phyloP scores from a whole-genome alignment of 2,888 invertebrate species.

The Caenorhabditis sp. region DNA sequence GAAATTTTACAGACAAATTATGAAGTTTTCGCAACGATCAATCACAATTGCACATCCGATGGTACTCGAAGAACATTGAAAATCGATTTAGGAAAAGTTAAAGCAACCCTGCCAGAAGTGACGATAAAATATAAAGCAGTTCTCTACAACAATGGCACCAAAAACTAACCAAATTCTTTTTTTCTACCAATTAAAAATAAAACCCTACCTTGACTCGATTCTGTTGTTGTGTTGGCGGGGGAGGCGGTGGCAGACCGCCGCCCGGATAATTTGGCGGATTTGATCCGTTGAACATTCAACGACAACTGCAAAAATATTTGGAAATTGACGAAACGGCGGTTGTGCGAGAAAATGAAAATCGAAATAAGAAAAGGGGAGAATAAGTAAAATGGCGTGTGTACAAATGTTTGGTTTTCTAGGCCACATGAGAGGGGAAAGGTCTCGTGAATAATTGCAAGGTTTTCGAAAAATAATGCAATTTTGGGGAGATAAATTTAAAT shows the following conservation, averaged over 20 bases:
- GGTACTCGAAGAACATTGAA: not conserved
- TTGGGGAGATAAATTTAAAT: no score
- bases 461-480: no score
- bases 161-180: not conserved
- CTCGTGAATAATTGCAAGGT: no score
- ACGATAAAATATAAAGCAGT: not conserved
- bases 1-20: not conserved
- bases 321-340: not conserved
- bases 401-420: not conserved
- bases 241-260: conserved; percentile 2
- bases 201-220: not conserved
- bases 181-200: not conserved
- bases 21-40: not conserved
- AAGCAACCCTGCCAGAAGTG: not conserved
- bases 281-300: not conserved
- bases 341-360: not conserved
- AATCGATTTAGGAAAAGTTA: not conserved
- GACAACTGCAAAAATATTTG: not conserved
- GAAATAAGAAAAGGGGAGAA: not conserved
- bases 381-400: not conserved
- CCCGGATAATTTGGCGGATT: conserved; percentile 3
- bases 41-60: not conserved
- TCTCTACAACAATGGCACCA: not conserved
- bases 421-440: not conserved
- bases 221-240: conserved; percentile 1